phyloP scores from a whole-genome alignment of 2,797 vertebrate genomes.

The Halcyon badia region DNA sequence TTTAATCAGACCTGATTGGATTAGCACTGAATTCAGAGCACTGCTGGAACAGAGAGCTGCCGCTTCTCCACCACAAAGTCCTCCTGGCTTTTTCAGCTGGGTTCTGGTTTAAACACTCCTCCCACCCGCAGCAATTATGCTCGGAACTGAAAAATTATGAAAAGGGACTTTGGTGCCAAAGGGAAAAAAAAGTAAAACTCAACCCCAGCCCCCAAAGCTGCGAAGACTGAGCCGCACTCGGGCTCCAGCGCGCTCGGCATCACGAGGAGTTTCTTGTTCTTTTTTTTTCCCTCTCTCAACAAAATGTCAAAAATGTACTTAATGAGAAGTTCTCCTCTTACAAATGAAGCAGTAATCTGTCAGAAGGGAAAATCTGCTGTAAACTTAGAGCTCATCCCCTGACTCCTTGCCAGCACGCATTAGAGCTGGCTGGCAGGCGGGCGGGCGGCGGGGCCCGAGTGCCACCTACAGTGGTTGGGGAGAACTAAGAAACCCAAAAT shows the following conservation, averaged over 20 bases:
- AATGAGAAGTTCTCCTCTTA: conserved; percentile 54
- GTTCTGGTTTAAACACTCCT: background rate
- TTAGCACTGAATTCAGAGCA: background rate
- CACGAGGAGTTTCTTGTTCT: background rate
- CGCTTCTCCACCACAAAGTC: background rate
- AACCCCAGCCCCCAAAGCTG: background rate
- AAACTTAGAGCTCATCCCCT: conserved; percentile 38
- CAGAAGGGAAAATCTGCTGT: conserved; percentile 53
- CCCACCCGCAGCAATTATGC: background rate
- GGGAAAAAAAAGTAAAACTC: background rate
- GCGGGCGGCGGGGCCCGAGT: background rate
- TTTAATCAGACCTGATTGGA: background rate
- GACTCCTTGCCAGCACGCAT: background rate
- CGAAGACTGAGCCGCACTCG: accelerated
- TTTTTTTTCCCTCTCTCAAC: accelerated
- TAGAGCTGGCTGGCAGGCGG: background rate
- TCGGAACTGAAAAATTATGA: background rate
- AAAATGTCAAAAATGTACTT: conserved; percentile 58
- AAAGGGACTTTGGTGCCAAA: background rate
- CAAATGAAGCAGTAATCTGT: conserved; percentile 58
- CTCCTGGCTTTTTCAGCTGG: background rate
- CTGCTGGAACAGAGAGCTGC: background rate
- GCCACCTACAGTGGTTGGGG: conserved; percentile 30
- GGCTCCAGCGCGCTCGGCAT: background rate
- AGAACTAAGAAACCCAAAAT: background rate